phyloP scores from a whole-genome alignment of 2,888 invertebrate species.

The Amphimallon solstitiale region DNA sequence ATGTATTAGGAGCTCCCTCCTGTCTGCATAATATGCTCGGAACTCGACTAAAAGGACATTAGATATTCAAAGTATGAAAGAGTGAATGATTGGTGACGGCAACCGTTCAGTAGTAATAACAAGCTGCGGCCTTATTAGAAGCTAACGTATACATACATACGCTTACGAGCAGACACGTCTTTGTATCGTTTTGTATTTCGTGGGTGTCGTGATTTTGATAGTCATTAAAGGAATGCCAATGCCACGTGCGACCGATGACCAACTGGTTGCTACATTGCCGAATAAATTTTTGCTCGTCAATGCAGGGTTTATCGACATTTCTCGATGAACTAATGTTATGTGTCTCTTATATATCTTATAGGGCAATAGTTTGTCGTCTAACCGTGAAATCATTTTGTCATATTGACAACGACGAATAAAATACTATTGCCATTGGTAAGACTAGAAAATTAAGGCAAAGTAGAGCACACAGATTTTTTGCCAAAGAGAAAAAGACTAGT shows the following conservation, averaged over 20 bases:
- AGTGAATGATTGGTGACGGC: constrained; percentile 10
- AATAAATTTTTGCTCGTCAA: background rate
- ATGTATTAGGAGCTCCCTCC: too few relatives aligned
- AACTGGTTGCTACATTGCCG: constrained; percentile 21
- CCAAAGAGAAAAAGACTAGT: too few relatives aligned
- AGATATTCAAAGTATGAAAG: constrained; percentile 18
- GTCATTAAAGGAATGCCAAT: constrained; percentile 28
- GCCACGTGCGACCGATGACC: constrained; percentile 34
- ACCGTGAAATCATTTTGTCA: too few relatives aligned
- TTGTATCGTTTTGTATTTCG: constrained; percentile 18
- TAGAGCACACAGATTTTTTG: too few relatives aligned
- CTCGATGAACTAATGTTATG: too few relatives aligned
- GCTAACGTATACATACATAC: too few relatives aligned
- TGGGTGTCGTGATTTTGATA: constrained; percentile 24
- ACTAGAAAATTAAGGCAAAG: too few relatives aligned
- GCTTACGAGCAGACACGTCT: background rate
- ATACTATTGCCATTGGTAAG: too few relatives aligned
- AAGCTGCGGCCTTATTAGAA: constrained; percentile 25
- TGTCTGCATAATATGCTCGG: too few relatives aligned
- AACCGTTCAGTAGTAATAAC: constrained; percentile 15
- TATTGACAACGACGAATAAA: too few relatives aligned
- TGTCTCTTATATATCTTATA: too few relatives aligned
- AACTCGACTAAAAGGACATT: constrained; percentile 8
- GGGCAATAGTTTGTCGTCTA: too few relatives aligned
- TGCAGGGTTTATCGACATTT: constrained; percentile 30